Base-by-base conservation (phyloP, 2,888 invertebrate species). In the Calliphora vomitoria region DNA sequence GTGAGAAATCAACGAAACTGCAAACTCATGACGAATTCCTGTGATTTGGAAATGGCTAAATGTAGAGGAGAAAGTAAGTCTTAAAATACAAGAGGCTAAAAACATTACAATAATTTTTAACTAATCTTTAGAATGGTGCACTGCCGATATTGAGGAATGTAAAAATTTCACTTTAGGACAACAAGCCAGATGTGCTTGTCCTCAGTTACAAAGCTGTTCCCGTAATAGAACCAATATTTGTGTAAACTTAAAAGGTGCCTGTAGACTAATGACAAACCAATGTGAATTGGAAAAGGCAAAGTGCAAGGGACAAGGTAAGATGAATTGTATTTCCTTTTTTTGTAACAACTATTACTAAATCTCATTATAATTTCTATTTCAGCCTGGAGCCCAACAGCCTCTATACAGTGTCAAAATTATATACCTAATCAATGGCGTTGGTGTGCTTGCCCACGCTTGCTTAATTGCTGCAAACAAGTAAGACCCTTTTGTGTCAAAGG, bases 31-130 rank as follows among this genome's bases (percentile, higher is more conserved):
- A 20, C 41, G 0, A 64, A 81, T 64, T 15, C n/a, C 35, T 85
- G 85, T 76, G 81, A 81, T 15, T 64, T 85, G 0, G 85, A 81
- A 58, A 11, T 58, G 44, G 75, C 85, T 1, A 85, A 75, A 62
- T 85, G 85, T 75, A 80, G 41, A 44, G 85, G 85, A 41, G 85
- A 85, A 75, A 31, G 85, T 85, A 85, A 68, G 44, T 38, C 13
- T 31, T 35, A 11, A 25, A 10, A 25, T 25, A 10, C 15, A 55
- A 10, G 8, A 64, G 58, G 5, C 1, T 8, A 25, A 13, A 35
- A n/a, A 35, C 5, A 4, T n/a, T n/a, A 50, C 3, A 50, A 50
- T n/a, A 50, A 3, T 50, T 72, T 58, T 6, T 31, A 20, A 31
- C 41, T 3, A 13, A 11, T 44, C 4, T 13, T n/a, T 75, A 85